Conservation (phyloP, 2,888 invertebrate genomes). For the Scaptodrosophila latifasciaeformis region DNA sequence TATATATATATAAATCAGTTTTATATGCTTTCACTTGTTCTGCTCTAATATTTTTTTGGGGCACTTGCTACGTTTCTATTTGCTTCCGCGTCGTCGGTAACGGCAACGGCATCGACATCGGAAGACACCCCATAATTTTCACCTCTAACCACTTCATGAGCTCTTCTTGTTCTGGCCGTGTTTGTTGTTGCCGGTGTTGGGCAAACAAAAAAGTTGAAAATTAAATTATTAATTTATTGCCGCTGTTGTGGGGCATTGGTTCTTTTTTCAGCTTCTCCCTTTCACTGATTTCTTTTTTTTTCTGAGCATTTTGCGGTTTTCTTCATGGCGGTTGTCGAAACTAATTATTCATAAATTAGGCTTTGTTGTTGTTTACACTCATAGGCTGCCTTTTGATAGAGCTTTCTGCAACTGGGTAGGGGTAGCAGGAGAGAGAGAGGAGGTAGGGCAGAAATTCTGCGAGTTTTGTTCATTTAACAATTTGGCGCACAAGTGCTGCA, state of each 20-base stretch:
- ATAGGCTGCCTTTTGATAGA: slow-evolving; percentile 24
- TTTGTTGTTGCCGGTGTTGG: slow-evolving; percentile 20
- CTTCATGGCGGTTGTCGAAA: slow-evolving; percentile 37
- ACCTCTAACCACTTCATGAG: slow-evolving; percentile 17
- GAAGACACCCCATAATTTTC: no score
- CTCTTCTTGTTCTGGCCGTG: slow-evolving; percentile 23
- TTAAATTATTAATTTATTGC: slow-evolving; percentile 72
- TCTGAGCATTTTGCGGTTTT: slow-evolving; percentile 46
- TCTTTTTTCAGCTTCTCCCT: slow-evolving; percentile 25
- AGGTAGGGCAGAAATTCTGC: neutral
- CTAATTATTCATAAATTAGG: slow-evolving; percentile 72
- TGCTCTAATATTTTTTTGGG: slow-evolving; percentile 57
- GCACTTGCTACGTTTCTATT: slow-evolving; percentile 34
- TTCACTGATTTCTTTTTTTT: neutral
- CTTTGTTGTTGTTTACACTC: no score
- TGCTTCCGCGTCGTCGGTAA: slow-evolving; percentile 27
- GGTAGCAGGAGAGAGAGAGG: neutral
- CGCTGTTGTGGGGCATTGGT: slow-evolving; percentile 26
- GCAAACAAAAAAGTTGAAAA: slow-evolving; percentile 66
- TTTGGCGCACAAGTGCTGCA: slow-evolving; percentile 61
- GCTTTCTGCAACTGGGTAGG: no score
- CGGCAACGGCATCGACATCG: neutral
- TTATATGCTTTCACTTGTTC: slow-evolving; percentile 63
- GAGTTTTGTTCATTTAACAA: slow-evolving; percentile 63
- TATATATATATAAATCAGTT: slow-evolving; percentile 55